Evolutionary conservation across 2,888 invertebrate genomes (phyloP), one percentile per base, ranked within the genome.

Genomic region (Orthosia gracilis): DNA sequence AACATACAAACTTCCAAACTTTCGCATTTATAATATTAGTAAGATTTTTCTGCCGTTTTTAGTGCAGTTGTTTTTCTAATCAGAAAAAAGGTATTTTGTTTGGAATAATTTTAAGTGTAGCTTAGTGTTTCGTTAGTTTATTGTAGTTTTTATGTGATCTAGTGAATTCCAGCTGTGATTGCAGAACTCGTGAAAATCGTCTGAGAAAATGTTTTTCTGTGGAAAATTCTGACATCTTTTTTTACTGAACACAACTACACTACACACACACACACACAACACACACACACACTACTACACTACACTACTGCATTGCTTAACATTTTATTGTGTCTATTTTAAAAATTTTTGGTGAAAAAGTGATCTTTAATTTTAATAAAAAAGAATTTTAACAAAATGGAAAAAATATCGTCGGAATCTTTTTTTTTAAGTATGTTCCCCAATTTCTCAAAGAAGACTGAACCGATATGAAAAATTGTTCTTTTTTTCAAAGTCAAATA

Each of bases 141-240:
- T 45, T n/a, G 0, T 31, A 57, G 21, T 57, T 79, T 52, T 58
- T 63, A 4, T 63, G 17, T 63, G 31, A 26, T 52, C 23, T 49
- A 63, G 50, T 80, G 50, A 63, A 61, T 49, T n/a, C 17, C 4
- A 31, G n/a, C 15, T 45, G 15, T 17, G 18, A 3, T 47, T 52
- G 15, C 17, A 21, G 57, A 17, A n/a, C 52, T 49, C 40, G 5
- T 49, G 15, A 54, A 61, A 26, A 3, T 62, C 13, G 23, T 12
- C 17, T 31, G 23, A 21, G 13, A 45, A 50, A n/a, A 45, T n/a
- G 13, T 50, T n/a, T 61, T 71, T 47, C 47, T 11, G 40, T 12
- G 21, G n/a, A 72, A 40, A 72, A 80, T 57, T 26, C 13, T 12
- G 13, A 61, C 18, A 26, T 26, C 1, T 57, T 47, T 69, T 69